Percentiles rank a stretch among this genome's conserved stretches.
Evolutionary conservation across 2,113 vertebrate species (phyloP).

Genomic region (Mustelus asterias): DNA sequence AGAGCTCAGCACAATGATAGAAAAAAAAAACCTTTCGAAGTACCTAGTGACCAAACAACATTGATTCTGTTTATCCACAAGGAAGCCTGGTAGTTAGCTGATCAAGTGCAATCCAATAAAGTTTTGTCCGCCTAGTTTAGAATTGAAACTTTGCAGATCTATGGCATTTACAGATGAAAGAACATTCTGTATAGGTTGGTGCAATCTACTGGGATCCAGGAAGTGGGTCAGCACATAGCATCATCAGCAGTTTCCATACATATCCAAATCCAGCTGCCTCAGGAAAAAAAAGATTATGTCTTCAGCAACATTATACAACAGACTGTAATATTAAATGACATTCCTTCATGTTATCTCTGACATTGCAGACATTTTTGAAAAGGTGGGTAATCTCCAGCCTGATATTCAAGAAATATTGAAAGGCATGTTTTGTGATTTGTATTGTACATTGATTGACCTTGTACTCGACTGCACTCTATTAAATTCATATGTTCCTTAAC

Average conservation of each 20-base stretch:
- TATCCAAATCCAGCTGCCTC: constrained; percentile 29
- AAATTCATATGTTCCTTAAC: not conserved
- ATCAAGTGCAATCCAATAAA: constrained; percentile 1
- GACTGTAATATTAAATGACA: constrained; percentile 26
- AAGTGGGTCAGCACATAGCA: constrained; percentile 33
- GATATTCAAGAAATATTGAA: not conserved
- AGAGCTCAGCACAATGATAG: not conserved
- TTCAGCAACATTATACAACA: constrained; percentile 29
- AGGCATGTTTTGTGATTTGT: not conserved
- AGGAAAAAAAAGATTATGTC: constrained; percentile 36
- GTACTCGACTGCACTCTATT: not conserved
- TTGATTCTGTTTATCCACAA: not conserved
- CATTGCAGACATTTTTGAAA: constrained; percentile 34
- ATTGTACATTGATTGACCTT: not conserved
- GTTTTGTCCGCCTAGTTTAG: not conserved
- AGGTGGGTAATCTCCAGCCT: constrained; percentile 12
- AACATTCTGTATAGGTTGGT: constrained; percentile 12
- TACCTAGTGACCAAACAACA: not conserved
- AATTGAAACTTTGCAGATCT: not conserved
- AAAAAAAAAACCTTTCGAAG: not conserved
- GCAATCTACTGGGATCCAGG: constrained; percentile 32
- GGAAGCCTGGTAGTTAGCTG: not conserved
- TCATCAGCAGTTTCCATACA: constrained; percentile 38
- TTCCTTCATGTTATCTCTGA: constrained; percentile 34
- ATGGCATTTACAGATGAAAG: not conserved